These are phyloP conservation scores for Nycticorax nycticorax DNA, from an alignment of 2,113 vertebrate genomes.

Conservation along the genomic window DNA sequence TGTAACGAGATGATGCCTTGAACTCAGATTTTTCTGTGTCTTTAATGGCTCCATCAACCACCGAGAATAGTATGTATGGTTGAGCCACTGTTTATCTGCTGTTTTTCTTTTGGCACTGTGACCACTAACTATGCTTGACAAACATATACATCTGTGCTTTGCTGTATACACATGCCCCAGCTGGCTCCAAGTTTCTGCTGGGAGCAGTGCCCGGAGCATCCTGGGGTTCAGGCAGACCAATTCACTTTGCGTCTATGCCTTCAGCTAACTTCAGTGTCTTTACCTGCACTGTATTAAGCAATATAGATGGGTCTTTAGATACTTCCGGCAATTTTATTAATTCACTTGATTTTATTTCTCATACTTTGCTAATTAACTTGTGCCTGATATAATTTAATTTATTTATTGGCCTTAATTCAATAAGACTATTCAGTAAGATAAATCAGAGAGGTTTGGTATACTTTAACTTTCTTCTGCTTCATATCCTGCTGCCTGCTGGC, in stretches of 20 bases:
- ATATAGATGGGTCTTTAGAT: neutral
- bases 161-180: accelerated
- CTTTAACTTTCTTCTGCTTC: neutral
- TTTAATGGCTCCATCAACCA: neutral
- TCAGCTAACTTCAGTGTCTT: neutral
- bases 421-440: neutral
- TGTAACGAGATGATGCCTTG: neutral
- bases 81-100: neutral
- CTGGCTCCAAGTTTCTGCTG: neutral
- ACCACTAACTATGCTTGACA: neutral
- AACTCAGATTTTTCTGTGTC: neutral
- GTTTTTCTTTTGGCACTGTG: neutral
- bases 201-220: neutral
- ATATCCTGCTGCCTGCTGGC: neutral
- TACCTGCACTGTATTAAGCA: neutral
- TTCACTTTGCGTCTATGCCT: accelerated
- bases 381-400: neutral
- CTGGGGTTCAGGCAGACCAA: neutral
- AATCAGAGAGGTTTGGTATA: neutral
- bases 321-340: neutral
- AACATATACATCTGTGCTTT: neutral
- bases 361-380: neutral
- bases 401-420: neutral
- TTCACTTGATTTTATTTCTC: neutral
- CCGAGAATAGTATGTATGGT: neutral